Conservation (phyloP, 2,888 invertebrate species). For the Altica lythri region DNA sequence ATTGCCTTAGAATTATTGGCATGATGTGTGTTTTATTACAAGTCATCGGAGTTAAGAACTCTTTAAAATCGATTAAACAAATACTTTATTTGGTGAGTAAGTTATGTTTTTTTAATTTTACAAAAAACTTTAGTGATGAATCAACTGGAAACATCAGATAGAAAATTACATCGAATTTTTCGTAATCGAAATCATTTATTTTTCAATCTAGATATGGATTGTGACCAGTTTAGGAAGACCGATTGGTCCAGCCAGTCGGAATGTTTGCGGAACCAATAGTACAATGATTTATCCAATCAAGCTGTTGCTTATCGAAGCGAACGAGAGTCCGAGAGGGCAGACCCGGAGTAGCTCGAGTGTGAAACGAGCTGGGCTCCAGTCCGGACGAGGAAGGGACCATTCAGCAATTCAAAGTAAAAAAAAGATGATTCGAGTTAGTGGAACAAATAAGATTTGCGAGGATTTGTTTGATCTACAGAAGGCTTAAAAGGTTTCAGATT, state of each 20-base stretch:
- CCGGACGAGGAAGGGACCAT: background rate
- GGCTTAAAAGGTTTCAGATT: no score
- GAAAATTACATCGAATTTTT: constrained; percentile 18
- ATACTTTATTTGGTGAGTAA: no score
- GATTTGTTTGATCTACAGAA: constrained; percentile 11
- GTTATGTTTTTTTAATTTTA: background rate
- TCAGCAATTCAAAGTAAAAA: background rate
- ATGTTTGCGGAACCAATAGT: constrained; percentile 50
- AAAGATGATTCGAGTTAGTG: constrained; percentile 5
- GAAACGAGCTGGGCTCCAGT: constrained; percentile 50
- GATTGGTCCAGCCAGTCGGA: background rate
- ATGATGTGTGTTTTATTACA: no score
- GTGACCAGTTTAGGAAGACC: constrained; percentile 27
- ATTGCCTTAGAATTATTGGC: no score
- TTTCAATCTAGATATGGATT: constrained; percentile 40
- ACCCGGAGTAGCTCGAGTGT: constrained; percentile 46
- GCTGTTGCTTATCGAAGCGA: constrained; percentile 47
- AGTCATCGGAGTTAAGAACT: no score
- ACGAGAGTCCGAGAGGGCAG: constrained; percentile 46
- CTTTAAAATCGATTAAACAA: no score
- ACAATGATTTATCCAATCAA: constrained; percentile 52
- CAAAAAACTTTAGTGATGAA: no score
- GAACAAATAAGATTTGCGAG: constrained; percentile 9
- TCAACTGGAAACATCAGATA: constrained; percentile 17
- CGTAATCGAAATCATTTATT: constrained; percentile 40